These are phyloP conservation scores for Drosophila albomicans DNA, from an alignment of 1,140 invertebrate species.

Conservation along the genomic window DNA sequence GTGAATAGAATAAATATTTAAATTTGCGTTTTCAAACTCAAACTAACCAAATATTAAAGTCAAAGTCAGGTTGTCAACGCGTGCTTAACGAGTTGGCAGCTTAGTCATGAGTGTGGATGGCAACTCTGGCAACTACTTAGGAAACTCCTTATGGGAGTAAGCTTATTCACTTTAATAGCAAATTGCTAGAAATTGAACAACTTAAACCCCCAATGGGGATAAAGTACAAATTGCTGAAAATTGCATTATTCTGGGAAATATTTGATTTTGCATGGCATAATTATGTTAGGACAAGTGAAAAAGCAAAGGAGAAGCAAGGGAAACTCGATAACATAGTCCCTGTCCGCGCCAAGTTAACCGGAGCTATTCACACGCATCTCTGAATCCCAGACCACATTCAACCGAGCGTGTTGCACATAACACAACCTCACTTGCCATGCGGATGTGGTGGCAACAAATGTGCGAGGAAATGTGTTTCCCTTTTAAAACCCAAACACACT, in stretches of 20 bases:
- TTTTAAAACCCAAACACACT: slow-evolving; percentile 16
- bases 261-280: slow-evolving; percentile 15
- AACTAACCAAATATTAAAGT: background rate
- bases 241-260: background rate
- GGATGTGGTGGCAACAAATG: slow-evolving; percentile 68
- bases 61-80: background rate
- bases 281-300: slow-evolving; percentile 9
- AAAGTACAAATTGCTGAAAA: slow-evolving; percentile 4
- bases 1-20: background rate
- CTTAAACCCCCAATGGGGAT: background rate
- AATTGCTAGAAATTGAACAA: background rate
- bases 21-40: background rate
- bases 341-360: slow-evolving; percentile 5
- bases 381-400: slow-evolving; percentile 49
- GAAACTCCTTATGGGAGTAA: background rate
- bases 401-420: slow-evolving; percentile 56
- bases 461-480: slow-evolving; percentile 45
- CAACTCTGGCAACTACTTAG: background rate
- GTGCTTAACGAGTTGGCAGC: background rate
- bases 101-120: background rate
- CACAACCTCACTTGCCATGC: slow-evolving; percentile 56
- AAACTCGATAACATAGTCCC: background rate
- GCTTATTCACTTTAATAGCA: background rate
- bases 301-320: background rate
- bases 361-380: slow-evolving; percentile 34